These are phyloP conservation scores for Drosophila sordidula DNA, from an alignment of 2,888 invertebrate species.

Conservation along the genomic window DNA sequence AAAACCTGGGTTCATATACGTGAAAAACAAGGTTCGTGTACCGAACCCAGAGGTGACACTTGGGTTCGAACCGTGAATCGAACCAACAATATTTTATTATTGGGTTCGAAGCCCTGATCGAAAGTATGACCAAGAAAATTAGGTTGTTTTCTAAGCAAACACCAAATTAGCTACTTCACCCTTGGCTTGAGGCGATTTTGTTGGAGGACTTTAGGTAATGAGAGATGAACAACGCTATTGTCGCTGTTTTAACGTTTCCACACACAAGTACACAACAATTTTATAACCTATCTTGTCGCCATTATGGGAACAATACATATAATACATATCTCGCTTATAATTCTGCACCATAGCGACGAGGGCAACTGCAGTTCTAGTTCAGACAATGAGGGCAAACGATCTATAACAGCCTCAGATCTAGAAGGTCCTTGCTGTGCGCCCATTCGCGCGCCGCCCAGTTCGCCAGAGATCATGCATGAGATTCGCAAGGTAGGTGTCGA, in stretches of 20 bases:
- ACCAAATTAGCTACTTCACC: no score
- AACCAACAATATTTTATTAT: no score
- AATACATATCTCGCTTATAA: not conserved
- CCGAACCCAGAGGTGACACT: no score
- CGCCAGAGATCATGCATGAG: slow-evolving; percentile 87
- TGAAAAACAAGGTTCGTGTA: no score
- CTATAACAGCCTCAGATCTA: slow-evolving; percentile 80
- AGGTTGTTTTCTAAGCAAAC: no score
- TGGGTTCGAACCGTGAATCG: no score
- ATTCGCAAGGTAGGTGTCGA: slow-evolving; percentile 78
- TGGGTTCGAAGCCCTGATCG: no score
- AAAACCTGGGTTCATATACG: no score
- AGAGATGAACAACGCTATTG: no score
- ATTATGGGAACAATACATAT: not conserved
- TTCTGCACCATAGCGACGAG: slow-evolving; percentile 88
- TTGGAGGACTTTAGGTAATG: no score
- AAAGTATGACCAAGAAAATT: no score
- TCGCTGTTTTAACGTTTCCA: not conserved
- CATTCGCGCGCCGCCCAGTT: slow-evolving; percentile 89
- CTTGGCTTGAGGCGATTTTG: no score
- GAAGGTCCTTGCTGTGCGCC: slow-evolving; percentile 85
- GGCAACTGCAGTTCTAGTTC: slow-evolving; percentile 91
- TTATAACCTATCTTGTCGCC: not conserved
- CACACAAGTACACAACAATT: not conserved
- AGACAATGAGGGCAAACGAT: slow-evolving; percentile 87